phyloP scores from a whole-genome alignment of 2,888 invertebrate genomes.

The Subacronicta megacephala region DNA sequence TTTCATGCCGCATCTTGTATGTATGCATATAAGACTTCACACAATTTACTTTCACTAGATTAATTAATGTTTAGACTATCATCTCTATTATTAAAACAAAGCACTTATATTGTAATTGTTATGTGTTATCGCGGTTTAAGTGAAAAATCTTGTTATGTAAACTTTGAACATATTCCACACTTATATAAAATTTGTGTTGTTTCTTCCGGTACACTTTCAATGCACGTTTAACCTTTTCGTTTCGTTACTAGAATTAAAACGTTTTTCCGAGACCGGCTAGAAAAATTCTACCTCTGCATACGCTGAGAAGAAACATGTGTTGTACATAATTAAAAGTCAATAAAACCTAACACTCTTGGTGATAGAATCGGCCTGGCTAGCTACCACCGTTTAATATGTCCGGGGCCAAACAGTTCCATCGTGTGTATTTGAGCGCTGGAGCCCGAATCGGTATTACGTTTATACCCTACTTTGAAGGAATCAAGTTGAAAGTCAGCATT shows the following conservation, averaged over 20 bases:
- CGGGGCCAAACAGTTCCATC: no score
- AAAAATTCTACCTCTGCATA: no score
- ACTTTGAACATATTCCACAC: conserved; percentile 27
- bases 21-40: conserved; percentile 12
- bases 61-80: conserved; percentile 24
- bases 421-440: no score
- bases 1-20: background rate
- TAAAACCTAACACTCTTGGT: no score
- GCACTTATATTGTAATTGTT: conserved; percentile 23
- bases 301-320: no score
- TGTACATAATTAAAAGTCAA: no score
- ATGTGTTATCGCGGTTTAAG: conserved; percentile 30
- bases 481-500: no score
- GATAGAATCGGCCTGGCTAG: no score
- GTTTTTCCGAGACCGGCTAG: no score
- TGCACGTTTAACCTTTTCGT: background rate
- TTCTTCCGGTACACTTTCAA: conserved; percentile 7
- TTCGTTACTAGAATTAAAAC: conserved; percentile 2
- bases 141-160: conserved; percentile 24
- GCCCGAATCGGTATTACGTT: no score
- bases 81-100: conserved; percentile 28
- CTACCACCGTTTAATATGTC: no score
- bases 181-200: conserved; percentile 24
- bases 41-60: conserved; percentile 39
- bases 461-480: no score